Conservation (phyloP, 1,140 invertebrate species). For the Asbolus verrucosus region DNA sequence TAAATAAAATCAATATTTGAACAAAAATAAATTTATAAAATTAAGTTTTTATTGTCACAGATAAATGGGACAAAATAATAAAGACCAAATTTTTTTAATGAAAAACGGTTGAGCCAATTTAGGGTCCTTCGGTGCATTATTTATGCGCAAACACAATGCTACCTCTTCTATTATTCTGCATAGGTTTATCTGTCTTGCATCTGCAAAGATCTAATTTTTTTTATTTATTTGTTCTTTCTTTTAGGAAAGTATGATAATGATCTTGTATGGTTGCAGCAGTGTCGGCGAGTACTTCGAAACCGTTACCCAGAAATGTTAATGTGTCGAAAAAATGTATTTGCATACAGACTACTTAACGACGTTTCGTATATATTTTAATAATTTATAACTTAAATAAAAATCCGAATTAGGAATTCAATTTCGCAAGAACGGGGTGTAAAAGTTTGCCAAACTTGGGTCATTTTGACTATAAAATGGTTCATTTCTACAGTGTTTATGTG, state of each 20-base stretch:
- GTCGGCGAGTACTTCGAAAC: conserved; percentile 21
- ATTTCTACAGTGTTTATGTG: no score
- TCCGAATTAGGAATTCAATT: neutral
- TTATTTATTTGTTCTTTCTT: conserved; percentile 9
- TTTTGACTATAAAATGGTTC: no score
- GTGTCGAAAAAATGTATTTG: conserved; percentile 10
- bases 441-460: neutral
- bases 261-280: conserved; percentile 15
- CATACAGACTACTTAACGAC: conserved; percentile 4
- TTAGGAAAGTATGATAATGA: conserved; percentile 42
- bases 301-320: conserved; percentile 21
- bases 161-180: conserved; percentile 18
- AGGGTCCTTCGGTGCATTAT: neutral
- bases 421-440: neutral
- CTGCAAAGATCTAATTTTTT: conserved; percentile 43
- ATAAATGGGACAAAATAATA: neutral
- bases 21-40: no score
- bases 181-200: conserved; percentile 32
- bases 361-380: conserved; percentile 11
- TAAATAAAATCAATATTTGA: no score
- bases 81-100: no score
- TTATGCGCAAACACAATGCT: conserved; percentile 39
- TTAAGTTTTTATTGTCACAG: no score
- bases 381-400: conserved; percentile 2
- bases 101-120: no score